Conservation (phyloP, 2,888 invertebrate species). For the Oscheius sp. region DNA sequence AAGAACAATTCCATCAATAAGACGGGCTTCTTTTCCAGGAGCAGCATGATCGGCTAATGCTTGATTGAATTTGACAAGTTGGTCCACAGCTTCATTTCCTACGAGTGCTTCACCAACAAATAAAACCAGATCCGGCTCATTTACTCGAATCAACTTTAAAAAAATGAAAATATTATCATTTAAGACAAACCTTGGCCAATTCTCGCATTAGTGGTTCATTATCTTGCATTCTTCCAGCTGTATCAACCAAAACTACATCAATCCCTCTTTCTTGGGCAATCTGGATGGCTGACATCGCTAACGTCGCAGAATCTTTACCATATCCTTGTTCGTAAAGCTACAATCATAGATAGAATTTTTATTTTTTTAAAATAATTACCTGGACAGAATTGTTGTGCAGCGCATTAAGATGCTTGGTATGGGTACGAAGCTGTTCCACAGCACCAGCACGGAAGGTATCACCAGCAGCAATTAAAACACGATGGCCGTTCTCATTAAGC, state of each 20-base stretch:
- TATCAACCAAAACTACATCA: slow-evolving; percentile 96
- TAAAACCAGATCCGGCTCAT: slow-evolving; percentile 96
- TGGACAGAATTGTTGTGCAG: slow-evolving; percentile 81
- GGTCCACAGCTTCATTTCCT: slow-evolving; percentile 99
- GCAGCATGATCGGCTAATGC: slow-evolving; percentile 90
- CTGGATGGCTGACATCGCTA: slow-evolving; percentile 93
- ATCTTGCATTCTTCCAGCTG: slow-evolving; percentile 99
- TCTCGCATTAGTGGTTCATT: slow-evolving; percentile 99
- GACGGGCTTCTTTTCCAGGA: slow-evolving; percentile 83
- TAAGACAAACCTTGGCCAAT: slow-evolving; percentile 83
- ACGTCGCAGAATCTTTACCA: slow-evolving; percentile 97
- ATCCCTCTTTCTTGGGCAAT: slow-evolving; percentile 80
- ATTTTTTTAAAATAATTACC: slow-evolving; percentile 14
- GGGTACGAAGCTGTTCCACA: slow-evolving; percentile 96
- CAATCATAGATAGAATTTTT: slow-evolving; percentile 76
- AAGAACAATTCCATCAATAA: slow-evolving; percentile 97
- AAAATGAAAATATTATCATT: slow-evolving; percentile 10
- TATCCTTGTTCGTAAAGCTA: slow-evolving; percentile 98
- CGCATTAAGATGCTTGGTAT: slow-evolving; percentile 90
- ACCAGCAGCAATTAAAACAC: slow-evolving; percentile 96
- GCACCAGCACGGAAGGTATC: slow-evolving; percentile 97
- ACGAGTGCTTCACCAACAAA: slow-evolving; percentile 99
- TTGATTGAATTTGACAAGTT: slow-evolving; percentile 94
- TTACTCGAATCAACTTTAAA: slow-evolving; percentile 87
- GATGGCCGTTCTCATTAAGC: slow-evolving; percentile 95